Evolutionary conservation across 2,888 invertebrate species (phyloP), one percentile per base, ranked within the genome.

Genomic region (Apamea anceps): DNA sequence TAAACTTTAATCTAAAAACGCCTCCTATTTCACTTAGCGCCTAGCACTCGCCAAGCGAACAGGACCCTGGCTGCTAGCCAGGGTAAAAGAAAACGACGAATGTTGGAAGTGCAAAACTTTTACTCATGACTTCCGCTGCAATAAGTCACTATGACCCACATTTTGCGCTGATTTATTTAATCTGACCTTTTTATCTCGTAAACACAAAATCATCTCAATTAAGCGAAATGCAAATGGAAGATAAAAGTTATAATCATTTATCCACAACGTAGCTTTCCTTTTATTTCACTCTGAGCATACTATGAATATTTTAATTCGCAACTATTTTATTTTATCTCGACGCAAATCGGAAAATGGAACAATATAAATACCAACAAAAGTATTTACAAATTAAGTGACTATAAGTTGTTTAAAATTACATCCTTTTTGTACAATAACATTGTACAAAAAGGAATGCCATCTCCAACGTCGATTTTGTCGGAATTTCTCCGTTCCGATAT

Each of bases 51-150:
- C n/a, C 57, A 45, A 65, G 63, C 65, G 51, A 63, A 63, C 57
- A 71, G 77, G 28, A 51, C 18, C 51, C 68, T 86, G 70, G 72
- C 72, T 72, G 18, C 28, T 21, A 75, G 82, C 76, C 76, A 86
- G 65, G 7, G 15, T 51, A 63, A 67, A 71, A 87, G 12, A 66
- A 60, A 74, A 28, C 18, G 6, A 71, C 66, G 28, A 67, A 48
- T 32, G 28, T 70, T 45, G 28, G 25, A 54, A 75, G 42, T 37
- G 67, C 28, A 15, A n/a, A 75, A 78, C 28, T 70, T 68, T 65
- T 28, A 62, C 72, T 70, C 54, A 32, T 57, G 62, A 60, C 42
- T 73, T 42, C 18, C 37, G 13, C 51, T 45, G 42, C 67, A 83
- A 54, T 82, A 72, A 75, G 37, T 65, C 25, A 51, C 60, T 12